Evolutionary conservation across 2,888 invertebrate species (phyloP).

Genomic region (Standfussiana lucernea): DNA sequence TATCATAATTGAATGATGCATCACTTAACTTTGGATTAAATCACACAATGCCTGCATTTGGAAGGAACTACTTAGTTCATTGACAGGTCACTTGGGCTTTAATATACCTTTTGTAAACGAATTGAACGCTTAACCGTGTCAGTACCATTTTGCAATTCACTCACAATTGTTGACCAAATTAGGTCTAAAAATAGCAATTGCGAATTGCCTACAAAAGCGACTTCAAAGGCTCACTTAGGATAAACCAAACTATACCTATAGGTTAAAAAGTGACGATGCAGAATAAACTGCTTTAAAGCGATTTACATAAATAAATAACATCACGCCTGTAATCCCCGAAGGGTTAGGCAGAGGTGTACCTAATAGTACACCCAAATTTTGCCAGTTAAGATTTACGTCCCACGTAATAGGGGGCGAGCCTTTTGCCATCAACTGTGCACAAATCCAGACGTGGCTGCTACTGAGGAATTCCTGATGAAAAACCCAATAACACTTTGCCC

Average conservation of each 20-base stretch:
- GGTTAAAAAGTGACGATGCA: background rate
- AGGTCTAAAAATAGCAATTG: constrained; percentile 25
- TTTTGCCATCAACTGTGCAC: background rate
- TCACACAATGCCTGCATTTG: constrained; percentile 17
- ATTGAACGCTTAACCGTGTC: constrained; percentile 48
- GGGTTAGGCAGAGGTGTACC: background rate
- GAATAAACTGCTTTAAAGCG: background rate
- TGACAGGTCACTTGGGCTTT: constrained; percentile 31
- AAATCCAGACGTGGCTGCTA: background rate
- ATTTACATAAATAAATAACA: background rate
- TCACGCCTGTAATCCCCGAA: background rate
- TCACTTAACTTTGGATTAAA: constrained; percentile 6
- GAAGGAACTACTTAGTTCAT: constrained; percentile 28
- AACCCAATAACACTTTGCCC: background rate
- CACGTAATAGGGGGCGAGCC: background rate
- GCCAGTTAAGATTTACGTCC: background rate
- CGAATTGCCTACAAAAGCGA: constrained; percentile 7
- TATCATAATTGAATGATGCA: constrained; percentile 9
- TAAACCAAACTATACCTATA: background rate
- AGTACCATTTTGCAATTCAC: constrained; percentile 48
- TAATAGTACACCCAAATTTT: background rate
- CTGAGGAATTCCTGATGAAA: background rate
- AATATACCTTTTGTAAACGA: constrained; percentile 47
- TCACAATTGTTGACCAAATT: constrained; percentile 47
- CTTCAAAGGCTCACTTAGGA: background rate